Conservation (phyloP, 2,797 vertebrate species). For the Monodelphis domestica region DNA sequence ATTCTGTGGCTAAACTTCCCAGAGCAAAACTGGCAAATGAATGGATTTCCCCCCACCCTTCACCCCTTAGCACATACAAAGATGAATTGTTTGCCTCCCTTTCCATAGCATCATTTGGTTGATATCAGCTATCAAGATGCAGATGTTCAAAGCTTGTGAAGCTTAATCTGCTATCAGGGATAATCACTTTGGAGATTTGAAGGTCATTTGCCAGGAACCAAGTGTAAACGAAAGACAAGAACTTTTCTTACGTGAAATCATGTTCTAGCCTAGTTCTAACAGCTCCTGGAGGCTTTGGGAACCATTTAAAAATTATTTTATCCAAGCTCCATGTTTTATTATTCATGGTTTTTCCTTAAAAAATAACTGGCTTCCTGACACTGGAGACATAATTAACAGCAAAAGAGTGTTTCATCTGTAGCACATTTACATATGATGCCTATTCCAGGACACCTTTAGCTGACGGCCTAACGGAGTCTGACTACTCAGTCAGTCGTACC, state of each 20-base stretch:
- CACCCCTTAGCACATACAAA: neutral
- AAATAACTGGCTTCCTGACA: constrained; percentile 32
- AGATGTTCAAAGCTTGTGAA: fast-evolving
- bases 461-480: neutral
- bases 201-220: neutral
- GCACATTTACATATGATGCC: neutral
- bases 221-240: neutral
- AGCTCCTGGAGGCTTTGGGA: constrained; percentile 52
- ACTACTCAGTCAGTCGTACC: neutral
- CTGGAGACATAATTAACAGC: constrained; percentile 64
- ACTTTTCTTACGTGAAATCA: fast-evolving
- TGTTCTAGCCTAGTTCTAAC: constrained; percentile 35
- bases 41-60: neutral
- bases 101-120: neutral
- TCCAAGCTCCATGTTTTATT: constrained; percentile 59
- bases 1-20: neutral
- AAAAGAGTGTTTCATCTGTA: constrained; percentile 25
- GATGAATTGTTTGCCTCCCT: neutral
- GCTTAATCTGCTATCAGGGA: neutral
- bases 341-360: constrained; percentile 69
- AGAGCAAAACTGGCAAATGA: neutral
- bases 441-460: neutral
- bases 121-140: fast-evolving
- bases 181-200: neutral
- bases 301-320: constrained; percentile 28